Percentiles rank a stretch among this genome's conserved stretches.
Conservation (phyloP, 2,113 vertebrate genomes). For the Paralichthys olivaceus region DNA sequence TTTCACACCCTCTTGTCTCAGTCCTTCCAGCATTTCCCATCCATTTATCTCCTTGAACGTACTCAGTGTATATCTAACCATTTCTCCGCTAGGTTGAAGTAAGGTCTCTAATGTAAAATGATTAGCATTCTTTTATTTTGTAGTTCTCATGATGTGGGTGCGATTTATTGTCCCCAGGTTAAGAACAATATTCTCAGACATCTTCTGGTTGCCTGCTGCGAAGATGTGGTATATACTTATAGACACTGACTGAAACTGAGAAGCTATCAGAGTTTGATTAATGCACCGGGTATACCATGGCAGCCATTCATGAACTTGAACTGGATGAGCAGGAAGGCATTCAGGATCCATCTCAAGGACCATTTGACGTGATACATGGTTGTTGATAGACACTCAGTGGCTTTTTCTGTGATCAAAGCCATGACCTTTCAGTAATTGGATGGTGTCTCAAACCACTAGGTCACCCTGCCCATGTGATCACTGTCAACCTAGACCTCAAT, state of each 20-base stretch:
- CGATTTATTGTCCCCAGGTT: conserved; percentile 6
- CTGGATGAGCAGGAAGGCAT: conserved; percentile 22
- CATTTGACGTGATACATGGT: conserved; percentile 45
- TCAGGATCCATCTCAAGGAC: conserved; percentile 55
- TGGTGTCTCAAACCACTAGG: conserved; percentile 49
- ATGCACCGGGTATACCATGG: not conserved
- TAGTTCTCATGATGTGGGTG: not conserved
- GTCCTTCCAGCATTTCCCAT: not conserved
- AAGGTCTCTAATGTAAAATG: not conserved
- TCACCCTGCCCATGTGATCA: conserved; percentile 33
- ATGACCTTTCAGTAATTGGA: conserved; percentile 71
- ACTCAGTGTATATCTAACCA: too few species aligned
- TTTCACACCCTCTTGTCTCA: not conserved
- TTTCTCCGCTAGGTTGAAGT: conserved; percentile 1
- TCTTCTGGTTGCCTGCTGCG: not conserved
- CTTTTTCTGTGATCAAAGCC: conserved; percentile 60
- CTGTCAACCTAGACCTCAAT: conserved; percentile 1
- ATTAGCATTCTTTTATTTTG: not conserved
- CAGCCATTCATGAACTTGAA: conserved; percentile 39
- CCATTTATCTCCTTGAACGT: not conserved
- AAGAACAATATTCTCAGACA: not conserved
- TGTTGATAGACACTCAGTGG: conserved; percentile 51
- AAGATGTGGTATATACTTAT: not conserved
- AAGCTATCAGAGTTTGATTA: conserved; percentile 19
- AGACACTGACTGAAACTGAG: conserved; percentile 15